A percentile compares a stretch with the other conserved stretches of the same genome.
These are phyloP conservation scores for Caenorhabditis remanei DNA, from an alignment of 1,140 invertebrate species.

Conservation along the genomic window DNA sequence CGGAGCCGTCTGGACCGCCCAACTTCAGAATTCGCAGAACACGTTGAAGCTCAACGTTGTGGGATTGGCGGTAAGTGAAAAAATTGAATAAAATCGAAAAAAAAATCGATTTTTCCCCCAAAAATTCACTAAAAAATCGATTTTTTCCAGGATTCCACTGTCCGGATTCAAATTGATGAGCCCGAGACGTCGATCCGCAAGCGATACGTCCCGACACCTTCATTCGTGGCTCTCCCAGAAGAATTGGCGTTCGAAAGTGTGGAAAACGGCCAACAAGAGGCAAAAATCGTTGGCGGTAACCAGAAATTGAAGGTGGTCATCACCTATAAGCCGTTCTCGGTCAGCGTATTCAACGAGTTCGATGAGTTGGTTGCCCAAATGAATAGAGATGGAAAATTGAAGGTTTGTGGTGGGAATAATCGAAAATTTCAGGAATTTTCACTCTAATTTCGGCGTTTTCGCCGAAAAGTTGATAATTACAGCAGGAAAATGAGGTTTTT, in stretches of 20 bases:
- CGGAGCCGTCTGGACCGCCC: slow-evolving; percentile 70
- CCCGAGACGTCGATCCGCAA: slow-evolving; percentile 68
- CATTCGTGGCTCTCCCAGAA: slow-evolving; percentile 69
- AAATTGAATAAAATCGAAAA: no score
- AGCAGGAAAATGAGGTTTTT: no score
- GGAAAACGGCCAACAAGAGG: slow-evolving; percentile 10
- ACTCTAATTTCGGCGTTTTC: no score
- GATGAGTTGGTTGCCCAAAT: slow-evolving; percentile 62
- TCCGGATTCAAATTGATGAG: slow-evolving; percentile 74
- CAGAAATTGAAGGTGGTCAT: slow-evolving; percentile 68
- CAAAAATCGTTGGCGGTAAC: slow-evolving; percentile 37
- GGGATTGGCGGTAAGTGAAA: slow-evolving; percentile 21
- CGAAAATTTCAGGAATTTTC: slow-evolving; percentile 80
- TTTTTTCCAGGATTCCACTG: slow-evolving; percentile 70
- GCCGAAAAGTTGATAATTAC: no score
- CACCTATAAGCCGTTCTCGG: slow-evolving; percentile 68
- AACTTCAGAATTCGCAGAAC: slow-evolving; percentile 67
- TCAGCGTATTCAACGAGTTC: slow-evolving; percentile 68
- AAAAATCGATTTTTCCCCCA: no score
- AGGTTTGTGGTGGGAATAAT: slow-evolving; percentile 33
- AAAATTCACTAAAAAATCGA: not conserved
- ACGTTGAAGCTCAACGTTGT: slow-evolving; percentile 68
- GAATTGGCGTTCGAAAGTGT: slow-evolving; percentile 62
- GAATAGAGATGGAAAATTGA: slow-evolving; percentile 62
- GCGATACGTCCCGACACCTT: slow-evolving; percentile 69